Evolutionary conservation across 53 echinoderm and acorn worm species (phyloP), one percentile per base, ranked within the genome.

Genomic region (Henricia sp.): DNA sequence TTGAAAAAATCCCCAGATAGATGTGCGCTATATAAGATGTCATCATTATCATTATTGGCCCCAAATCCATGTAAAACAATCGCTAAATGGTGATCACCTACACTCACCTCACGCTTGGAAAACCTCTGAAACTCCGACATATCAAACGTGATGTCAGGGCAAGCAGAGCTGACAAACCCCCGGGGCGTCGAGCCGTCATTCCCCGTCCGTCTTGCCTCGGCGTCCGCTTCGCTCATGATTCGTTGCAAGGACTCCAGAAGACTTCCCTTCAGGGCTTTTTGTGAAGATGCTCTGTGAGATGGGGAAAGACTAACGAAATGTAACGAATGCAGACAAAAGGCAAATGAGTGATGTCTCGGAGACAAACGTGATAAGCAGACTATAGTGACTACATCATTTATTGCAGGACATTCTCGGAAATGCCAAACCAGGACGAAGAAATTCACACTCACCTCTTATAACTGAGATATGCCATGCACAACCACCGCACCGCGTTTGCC

Each of bases 111-210:
- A 88, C 92, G 53, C 64, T 94, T 97, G 11, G 92, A 92, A 71
- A 94, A 94, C 25, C 92, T 12, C 48, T 90, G 92, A 53, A 82
- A 97, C 20, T 97, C 92, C 3, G 90, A 52, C 37, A 90, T 90
- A 69, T 94, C 94, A 52, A 97, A 97, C 6, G 94, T 92, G 90
- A 97, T 92, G 67, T 92, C 92, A 0, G 99, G 99, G 56, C 94
- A 94, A 55, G 99, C 94, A 14, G 94, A 91, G 83, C 99, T 97
- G 38, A 97, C 75, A 57, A 97, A 86, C 20, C 94, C 99, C 13
- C 88, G 83, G 44, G 90, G 86, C 37, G 85, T 68, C 37, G 72
- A 58, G 37, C 87, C 94, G 40, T 94, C 94, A 83, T 92, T 94
- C 30, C 99, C 99, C 12, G 99, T 94, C 56, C 94, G 85, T 37